These are phyloP conservation scores for Cyprinodon variegatus DNA, from an alignment of 2,113 vertebrate genomes.

Conservation along the genomic window DNA sequence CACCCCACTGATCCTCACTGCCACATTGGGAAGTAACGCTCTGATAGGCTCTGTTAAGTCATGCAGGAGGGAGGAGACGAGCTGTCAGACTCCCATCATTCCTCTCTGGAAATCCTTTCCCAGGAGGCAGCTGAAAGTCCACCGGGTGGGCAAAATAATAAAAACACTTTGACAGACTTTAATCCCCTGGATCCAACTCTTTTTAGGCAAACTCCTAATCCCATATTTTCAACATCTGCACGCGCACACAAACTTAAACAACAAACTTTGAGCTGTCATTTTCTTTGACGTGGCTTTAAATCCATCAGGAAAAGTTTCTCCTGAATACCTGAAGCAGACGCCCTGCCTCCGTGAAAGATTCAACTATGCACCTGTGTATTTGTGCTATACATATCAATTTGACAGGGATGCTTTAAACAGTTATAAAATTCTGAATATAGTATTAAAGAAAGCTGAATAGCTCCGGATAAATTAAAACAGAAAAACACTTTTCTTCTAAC, in stretches of 20 bases:
- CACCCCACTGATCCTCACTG: conserved; percentile 32
- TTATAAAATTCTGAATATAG: neutral
- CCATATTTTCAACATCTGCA: neutral
- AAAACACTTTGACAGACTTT: conserved; percentile 14
- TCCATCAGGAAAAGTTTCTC: neutral
- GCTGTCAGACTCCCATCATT: conserved; percentile 72
- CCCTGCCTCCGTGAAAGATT: neutral
- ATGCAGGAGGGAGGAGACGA: conserved; percentile 61
- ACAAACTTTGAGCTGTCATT: neutral
- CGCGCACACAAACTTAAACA: neutral
- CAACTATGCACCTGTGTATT: neutral
- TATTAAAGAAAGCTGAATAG: neutral
- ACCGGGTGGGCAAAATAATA: conserved; percentile 47
- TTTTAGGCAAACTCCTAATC: conserved; percentile 1
- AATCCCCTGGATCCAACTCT: conserved; percentile 10
- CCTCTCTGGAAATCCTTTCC: conserved; percentile 45
- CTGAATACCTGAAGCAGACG: neutral
- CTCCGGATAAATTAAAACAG: neutral
- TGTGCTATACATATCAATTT: neutral
- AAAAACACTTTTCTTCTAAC: neutral
- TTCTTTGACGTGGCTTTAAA: neutral
- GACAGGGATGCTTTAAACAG: neutral
- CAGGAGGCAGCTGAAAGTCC: conserved; percentile 26
- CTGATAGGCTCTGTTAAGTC: conserved; percentile 50
- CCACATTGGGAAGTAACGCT: conserved; percentile 65